Percentiles rank a stretch among this genome's conserved stretches.
These are phyloP conservation scores for Phalacrocorax brasilianus DNA, from an alignment of 2,113 vertebrate genomes.

Conservation along the genomic window DNA sequence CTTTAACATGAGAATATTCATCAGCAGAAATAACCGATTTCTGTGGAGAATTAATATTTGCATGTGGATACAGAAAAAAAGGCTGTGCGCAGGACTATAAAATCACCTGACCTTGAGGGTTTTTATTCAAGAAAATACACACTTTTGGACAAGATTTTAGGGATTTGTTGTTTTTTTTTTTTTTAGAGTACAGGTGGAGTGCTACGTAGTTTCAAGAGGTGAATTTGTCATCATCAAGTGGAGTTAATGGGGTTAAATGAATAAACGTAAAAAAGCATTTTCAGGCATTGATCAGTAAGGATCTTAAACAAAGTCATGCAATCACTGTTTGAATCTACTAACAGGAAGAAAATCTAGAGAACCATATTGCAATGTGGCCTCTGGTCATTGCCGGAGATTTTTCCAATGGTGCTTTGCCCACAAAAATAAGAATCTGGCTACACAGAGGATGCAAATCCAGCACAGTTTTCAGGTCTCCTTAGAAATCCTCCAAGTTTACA, in stretches of 20 bases:
- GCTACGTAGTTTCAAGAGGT: background rate
- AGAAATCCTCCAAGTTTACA: background rate
- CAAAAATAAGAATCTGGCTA: background rate
- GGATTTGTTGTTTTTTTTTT: background rate
- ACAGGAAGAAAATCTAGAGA: background rate
- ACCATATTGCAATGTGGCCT: too few species aligned
- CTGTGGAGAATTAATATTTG: background rate
- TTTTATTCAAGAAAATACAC: background rate
- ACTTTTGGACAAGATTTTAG: background rate
- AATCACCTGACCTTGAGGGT: background rate
- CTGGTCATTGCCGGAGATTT: background rate
- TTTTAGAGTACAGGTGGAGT: background rate
- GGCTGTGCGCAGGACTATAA: background rate
- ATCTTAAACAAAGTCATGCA: background rate
- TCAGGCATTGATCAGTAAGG: background rate
- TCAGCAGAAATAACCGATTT: background rate
- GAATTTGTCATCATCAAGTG: background rate
- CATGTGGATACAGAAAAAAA: background rate
- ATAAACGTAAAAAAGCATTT: background rate
- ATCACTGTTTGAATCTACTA: background rate
- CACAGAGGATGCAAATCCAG: background rate
- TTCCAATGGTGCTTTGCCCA: background rate
- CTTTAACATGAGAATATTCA: background rate
- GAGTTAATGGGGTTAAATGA: background rate
- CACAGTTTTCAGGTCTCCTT: background rate